Evolutionary conservation across 1,140 invertebrate genomes (phyloP), one percentile per base, ranked within the genome.

Genomic region (Tetramorium simillimum): DNA sequence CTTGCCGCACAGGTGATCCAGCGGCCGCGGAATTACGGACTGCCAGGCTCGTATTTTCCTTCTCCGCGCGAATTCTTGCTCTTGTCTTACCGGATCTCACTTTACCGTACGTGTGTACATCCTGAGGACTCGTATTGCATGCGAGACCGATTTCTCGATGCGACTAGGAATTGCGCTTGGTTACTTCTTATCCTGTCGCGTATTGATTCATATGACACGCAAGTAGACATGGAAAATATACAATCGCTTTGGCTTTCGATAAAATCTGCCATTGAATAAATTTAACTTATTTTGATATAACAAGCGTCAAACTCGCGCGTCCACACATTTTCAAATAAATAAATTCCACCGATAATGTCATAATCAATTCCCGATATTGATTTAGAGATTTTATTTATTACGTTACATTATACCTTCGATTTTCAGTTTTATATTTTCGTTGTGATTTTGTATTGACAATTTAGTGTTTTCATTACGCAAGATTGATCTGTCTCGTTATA

Each of bases 41-140:
- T 86, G 86, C 56, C 87, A 84, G 73, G n/a, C 33, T 85, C 78
- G 40, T 81, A 46, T 46, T 89, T 89, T 87, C 62, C 80, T 86
- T 46, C 12, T 43, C 76, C 69, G 75, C 49, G 60, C 69, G 14
- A 82, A 67, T 85, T 88, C 76, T 88, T 89, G 49, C 5, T 62
- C 77, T 89, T 88, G 73, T 81, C 91, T 91, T 93, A 94, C 92
- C 93, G 93, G 92, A 94, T 93, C 92, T 93, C 91, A 86, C 46
- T 43, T 65, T 67, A 69, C 77, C 72, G 58, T 80, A 76, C 76
- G 28, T 33, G 33, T 33, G 33, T 93, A 94, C 93, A 93, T 94
- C 93, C 94, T 94, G 92, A 88, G 78, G 85, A 82, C 80, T 94
- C 92, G 88, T 92, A 87, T 93, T 94, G 86, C 92, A 86, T 16